These are phyloP conservation scores for Coryphaenoides rupestris DNA, from an alignment of 2,113 vertebrate genomes.

Conservation along the genomic window DNA sequence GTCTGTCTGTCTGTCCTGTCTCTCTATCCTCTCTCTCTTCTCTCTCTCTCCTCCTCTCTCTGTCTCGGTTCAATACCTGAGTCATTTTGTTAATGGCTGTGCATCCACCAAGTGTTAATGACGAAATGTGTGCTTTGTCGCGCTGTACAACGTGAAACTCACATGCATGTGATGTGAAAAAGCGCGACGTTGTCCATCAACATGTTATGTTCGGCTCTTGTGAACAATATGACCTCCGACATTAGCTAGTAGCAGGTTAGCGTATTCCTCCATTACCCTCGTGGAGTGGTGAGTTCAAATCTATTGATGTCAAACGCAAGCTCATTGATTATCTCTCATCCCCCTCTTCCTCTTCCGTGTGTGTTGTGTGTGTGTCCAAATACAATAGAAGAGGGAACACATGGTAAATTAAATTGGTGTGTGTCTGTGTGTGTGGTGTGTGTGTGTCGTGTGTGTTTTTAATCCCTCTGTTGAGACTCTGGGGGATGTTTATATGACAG, in stretches of 20 bases:
- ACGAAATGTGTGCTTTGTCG: too few species aligned
- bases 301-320: background rate
- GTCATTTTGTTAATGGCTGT: background rate
- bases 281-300: background rate
- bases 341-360: background rate
- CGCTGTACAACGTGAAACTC: too few species aligned
- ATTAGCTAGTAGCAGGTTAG: too few species aligned
- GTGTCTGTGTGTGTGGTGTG: too few species aligned
- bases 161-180: too few species aligned
- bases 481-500: slow-evolving; percentile 17
- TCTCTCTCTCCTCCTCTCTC: too few species aligned
- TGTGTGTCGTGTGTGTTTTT: too few species aligned
- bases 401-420: background rate
- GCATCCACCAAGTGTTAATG: background rate
- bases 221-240: too few species aligned
- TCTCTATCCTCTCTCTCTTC: background rate
- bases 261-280: too few species aligned
- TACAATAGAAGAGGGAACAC: background rate
- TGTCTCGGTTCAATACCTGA: background rate
- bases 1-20: background rate
- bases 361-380: background rate
- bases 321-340: too few species aligned
- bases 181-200: too few species aligned
- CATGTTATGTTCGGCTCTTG: too few species aligned
- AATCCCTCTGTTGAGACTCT: slow-evolving; percentile 11